A percentile compares a stretch with the other conserved stretches of the same genome.
Conservation (phyloP, 2,888 invertebrate genomes). For the Prosopocoilus inquinatus region DNA sequence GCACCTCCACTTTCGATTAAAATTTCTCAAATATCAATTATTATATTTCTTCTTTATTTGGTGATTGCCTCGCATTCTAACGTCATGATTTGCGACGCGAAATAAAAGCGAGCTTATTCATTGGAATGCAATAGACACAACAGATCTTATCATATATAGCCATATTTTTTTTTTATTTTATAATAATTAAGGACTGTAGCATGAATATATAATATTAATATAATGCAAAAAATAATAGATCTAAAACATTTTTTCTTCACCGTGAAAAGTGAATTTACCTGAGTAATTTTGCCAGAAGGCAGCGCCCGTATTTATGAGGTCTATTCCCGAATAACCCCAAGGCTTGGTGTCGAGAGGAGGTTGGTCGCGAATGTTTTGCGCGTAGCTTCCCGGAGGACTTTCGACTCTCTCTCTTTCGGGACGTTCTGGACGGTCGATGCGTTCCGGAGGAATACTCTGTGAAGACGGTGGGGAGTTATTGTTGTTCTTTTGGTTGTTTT, state of each 20-base stretch:
- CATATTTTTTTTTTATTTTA: too few species aligned
- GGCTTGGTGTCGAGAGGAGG: slow-evolving; percentile 58
- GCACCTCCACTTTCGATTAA: slow-evolving; percentile 31
- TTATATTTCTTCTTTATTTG: slow-evolving; percentile 24
- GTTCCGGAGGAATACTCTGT: slow-evolving; percentile 13
- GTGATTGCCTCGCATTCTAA: slow-evolving; percentile 19
- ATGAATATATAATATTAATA: too few species aligned
- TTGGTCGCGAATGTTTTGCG: slow-evolving; percentile 42
- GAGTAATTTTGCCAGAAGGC: slow-evolving; percentile 93
- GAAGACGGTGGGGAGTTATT: slow-evolving; percentile 28
- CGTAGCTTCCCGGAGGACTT: slow-evolving; percentile 38
- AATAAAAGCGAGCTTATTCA: too few species aligned
- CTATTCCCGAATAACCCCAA: slow-evolving; percentile 71
- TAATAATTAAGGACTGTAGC: too few species aligned
- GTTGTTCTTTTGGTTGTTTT: slow-evolving; percentile 36
- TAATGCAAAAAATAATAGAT: too few species aligned
- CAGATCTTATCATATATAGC: too few species aligned
- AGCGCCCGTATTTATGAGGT: slow-evolving; percentile 81
- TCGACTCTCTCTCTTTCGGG: slow-evolving; percentile 36
- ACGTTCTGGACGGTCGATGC: slow-evolving; percentile 21
- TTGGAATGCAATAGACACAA: too few species aligned
- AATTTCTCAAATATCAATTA: slow-evolving; percentile 34
- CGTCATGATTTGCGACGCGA: not conserved
- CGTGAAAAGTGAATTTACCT: slow-evolving; percentile 57
- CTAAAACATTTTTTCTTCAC: too few species aligned